Percentiles rank a stretch among this genome's conserved stretches.
Evolutionary conservation across 2,888 invertebrate genomes (phyloP).

Genomic region (Habroteleia sp.): DNA sequence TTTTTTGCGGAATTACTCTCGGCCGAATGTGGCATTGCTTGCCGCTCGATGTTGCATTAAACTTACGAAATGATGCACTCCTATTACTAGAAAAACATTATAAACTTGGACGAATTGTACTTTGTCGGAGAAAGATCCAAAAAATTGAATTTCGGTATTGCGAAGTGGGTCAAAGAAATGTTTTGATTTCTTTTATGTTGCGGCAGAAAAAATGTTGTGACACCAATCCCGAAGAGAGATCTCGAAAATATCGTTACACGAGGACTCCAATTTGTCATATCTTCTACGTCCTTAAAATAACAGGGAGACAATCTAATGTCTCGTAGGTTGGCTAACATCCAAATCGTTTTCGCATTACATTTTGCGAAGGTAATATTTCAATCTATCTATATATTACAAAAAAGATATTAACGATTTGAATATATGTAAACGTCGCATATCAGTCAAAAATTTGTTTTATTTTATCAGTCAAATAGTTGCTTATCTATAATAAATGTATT

Average conservation of each 20-base stretch:
- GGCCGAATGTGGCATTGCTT: background rate
- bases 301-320: slow-evolving; percentile 70
- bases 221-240: slow-evolving; percentile 12
- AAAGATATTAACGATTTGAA: slow-evolving; percentile 46
- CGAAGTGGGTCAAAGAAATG: background rate
- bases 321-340: slow-evolving; percentile 71
- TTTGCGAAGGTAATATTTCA: slow-evolving; percentile 58
- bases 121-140: too few species aligned
- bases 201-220: slow-evolving; percentile 9
- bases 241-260: slow-evolving; percentile 29
- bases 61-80: slow-evolving; percentile 3
- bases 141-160: background rate
- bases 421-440: slow-evolving; percentile 24
- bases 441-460: slow-evolving; percentile 21
- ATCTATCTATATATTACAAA: slow-evolving; percentile 33
- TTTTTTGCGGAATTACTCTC: slow-evolving; percentile 12
- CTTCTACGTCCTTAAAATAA: slow-evolving; percentile 51
- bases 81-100: too few species aligned
- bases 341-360: slow-evolving; percentile 69
- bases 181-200: background rate
- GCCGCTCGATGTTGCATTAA: background rate
- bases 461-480: background rate
- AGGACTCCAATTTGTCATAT: slow-evolving; percentile 52
- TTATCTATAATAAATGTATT: too few species aligned
- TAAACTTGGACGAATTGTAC: too few species aligned